Conservation (phyloP, 2,113 vertebrate species). For the Sturnira hondurensis region DNA sequence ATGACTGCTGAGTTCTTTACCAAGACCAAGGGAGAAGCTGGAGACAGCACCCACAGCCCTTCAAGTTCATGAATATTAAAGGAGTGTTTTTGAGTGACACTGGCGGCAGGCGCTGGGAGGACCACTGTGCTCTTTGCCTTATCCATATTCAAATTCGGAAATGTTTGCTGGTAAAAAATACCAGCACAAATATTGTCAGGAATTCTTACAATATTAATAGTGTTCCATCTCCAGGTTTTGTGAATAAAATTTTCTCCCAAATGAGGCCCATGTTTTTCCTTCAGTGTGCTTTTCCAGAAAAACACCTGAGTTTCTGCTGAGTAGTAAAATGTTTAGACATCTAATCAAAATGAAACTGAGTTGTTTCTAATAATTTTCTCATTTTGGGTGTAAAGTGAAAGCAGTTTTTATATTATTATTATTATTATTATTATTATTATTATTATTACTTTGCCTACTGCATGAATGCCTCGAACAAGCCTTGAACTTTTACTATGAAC, state of each 20-base stretch:
- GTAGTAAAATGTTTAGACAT: not conserved
- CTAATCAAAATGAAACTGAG: not conserved
- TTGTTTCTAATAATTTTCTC: conserved; percentile 9
- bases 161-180: not conserved
- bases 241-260: not conserved
- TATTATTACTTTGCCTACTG: not conserved
- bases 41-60: not conserved
- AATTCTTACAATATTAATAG: not conserved
- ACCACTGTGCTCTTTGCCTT: not conserved
- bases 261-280: not conserved
- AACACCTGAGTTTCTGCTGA: not conserved
- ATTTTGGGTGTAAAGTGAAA: not conserved
- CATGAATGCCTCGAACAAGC: not conserved
- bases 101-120: not conserved
- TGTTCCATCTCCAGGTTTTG: not conserved
- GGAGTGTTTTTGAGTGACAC: not conserved
- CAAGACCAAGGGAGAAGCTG: not conserved
- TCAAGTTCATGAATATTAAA: not conserved
- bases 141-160: not conserved
- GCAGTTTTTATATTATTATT: not conserved
- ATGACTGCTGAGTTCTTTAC: not conserved
- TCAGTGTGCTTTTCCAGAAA: not conserved
- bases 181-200: not conserved
- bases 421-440: too few species aligned
- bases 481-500: not conserved